Base-by-base conservation (phyloP, 2,113 vertebrate genomes). In the Platysteira castanea region DNA sequence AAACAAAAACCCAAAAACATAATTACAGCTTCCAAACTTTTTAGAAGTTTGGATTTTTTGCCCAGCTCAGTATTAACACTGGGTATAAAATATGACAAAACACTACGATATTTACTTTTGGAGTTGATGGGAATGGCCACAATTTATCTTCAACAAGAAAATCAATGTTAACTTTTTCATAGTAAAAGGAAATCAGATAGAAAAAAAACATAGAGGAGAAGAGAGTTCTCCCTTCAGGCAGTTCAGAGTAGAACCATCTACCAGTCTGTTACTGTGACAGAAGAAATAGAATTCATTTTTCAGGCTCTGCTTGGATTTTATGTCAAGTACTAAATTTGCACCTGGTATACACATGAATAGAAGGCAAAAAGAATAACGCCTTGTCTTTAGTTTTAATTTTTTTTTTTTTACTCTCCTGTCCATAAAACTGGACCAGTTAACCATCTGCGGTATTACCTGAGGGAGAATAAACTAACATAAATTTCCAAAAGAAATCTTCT, bases 1-100 rank as follows among this genome's bases (percentile, higher is more conserved):
- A 37, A 50, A 26, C 2, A 42, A 41, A 42, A 33, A 0, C 2
- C 5, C 6, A 4, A 52, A 67, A n/a, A 18, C 0, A 21, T 39
- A 44, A 44, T 24, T 39, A 31, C 3, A 68, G 2, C 3, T 53
- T 67, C 20, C 23, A 74, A 37, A 52, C 4, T 41, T 41, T 46
- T 59, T 46, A 4, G 7, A 59, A 60, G 9, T n/a, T 53, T n/a
- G 15, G 3, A 60, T 39, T 41, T 67, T 60, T 75, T 67, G 2
- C 5, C 27, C 9, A 35, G 24, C 13, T 73, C 21, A 54, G 5
- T 57, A 57, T 49, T 70, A 78, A 42, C 8, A 42, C 3, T 33
- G 14, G 5, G 7, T 41, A 50, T 31, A 69, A 85, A 80, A 89
- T 75, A 57, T 16, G 15, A 4, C 26, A 83, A 74, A 94, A 41